A percentile compares a stretch with the other conserved stretches of the same genome.
Evolutionary conservation across 1,140 invertebrate genomes (phyloP).

Genomic region (Cepaea nemoralis): DNA sequence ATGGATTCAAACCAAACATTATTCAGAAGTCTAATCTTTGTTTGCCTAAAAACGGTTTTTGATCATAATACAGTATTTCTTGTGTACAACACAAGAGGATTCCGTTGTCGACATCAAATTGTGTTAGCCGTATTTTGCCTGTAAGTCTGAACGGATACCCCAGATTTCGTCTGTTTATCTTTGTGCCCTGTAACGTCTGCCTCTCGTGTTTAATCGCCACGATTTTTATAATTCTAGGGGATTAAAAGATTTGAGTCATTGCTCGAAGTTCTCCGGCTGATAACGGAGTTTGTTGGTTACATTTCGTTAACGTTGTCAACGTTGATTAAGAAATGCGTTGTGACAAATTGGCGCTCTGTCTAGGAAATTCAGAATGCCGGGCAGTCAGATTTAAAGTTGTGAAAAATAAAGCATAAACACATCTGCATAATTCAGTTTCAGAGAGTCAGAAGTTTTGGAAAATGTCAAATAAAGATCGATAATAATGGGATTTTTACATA

Average conservation of each 20-base stretch:
- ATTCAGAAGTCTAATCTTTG: background rate
- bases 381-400: too few species aligned
- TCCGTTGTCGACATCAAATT: background rate
- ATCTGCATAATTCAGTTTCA: too few species aligned
- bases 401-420: too few species aligned
- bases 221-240: background rate
- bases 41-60: background rate
- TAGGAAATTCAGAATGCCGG: too few species aligned
- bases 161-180: background rate
- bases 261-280: background rate
- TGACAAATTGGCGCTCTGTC: too few species aligned
- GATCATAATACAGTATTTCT: background rate
- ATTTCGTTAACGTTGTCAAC: too few species aligned
- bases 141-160: background rate
- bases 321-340: too few species aligned
- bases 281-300: background rate
- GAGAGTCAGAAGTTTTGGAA: too few species aligned
- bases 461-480: too few species aligned
- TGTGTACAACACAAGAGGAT: background rate
- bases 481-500: too few species aligned
- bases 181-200: background rate
- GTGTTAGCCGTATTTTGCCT: background rate
- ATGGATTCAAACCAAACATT: background rate
- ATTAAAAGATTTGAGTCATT: background rate
- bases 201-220: conserved; percentile 20